Evolutionary conservation across 2,113 vertebrate genomes (phyloP).

Genomic region (Copsychus sechellarum): DNA sequence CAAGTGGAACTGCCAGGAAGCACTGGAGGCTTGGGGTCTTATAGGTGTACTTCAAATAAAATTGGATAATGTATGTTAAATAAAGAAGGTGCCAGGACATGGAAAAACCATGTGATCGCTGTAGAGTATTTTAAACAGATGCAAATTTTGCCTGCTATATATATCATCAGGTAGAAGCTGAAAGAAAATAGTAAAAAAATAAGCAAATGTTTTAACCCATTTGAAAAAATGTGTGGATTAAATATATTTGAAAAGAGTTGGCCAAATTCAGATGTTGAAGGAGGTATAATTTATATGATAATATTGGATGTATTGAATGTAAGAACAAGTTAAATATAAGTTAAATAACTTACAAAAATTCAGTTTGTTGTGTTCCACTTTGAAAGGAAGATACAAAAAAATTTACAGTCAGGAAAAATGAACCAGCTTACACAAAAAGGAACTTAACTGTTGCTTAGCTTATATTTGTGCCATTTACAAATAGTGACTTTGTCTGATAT

Average conservation of each 20-base stretch:
- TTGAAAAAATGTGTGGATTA: background rate
- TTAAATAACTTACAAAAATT: background rate
- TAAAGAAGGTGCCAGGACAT: conserved; percentile 8
- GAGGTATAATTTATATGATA: background rate
- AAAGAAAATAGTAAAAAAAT: background rate
- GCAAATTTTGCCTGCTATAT: background rate
- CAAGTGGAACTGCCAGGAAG: conserved; percentile 40
- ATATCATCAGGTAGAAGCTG: background rate
- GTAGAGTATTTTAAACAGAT: background rate
- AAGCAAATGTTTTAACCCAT: background rate
- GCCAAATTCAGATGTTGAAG: background rate
- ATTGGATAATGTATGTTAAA: conserved; percentile 29
- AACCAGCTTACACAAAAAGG: background rate
- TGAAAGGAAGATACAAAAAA: background rate
- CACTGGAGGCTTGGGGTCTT: background rate
- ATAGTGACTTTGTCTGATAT: background rate
- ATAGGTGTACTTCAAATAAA: conserved; percentile 27
- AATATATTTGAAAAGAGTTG: background rate
- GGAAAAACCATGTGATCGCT: background rate
- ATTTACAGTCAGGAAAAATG: background rate
- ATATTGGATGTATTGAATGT: background rate
- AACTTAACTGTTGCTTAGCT: background rate
- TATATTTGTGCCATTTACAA: background rate
- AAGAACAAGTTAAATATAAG: background rate
- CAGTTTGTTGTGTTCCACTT: background rate